phyloP scores from a whole-genome alignment of 2,797 vertebrate species.

The Pseudotriccus pelzelni region DNA sequence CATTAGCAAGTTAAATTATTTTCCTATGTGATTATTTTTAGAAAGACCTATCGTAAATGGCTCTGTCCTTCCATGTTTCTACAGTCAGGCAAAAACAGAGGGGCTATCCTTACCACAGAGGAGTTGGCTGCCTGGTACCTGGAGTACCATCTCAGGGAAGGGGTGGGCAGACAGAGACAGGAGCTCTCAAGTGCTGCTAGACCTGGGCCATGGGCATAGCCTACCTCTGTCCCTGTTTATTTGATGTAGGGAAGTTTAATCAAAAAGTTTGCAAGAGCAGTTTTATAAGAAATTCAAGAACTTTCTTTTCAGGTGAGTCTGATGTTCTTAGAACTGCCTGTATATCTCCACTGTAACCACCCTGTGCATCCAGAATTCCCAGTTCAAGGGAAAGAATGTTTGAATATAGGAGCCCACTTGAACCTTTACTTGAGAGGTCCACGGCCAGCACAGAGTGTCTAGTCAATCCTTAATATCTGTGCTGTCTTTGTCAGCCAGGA shows the following conservation, averaged over 20 bases:
- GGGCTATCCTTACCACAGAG: neutral
- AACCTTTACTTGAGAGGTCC: neutral
- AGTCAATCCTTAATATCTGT: neutral
- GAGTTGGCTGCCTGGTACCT: neutral
- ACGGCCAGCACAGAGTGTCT: neutral
- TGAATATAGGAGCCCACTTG: neutral
- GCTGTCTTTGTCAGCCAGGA: neutral
- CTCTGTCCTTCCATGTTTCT: neutral
- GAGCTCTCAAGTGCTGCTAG: neutral
- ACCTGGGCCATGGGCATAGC: neutral
- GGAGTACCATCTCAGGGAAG: neutral
- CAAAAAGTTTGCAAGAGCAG: neutral
- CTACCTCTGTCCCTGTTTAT: neutral
- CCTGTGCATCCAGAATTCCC: neutral
- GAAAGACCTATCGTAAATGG: neutral
- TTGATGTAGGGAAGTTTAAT: neutral
- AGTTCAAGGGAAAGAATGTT: neutral
- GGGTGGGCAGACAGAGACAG: neutral
- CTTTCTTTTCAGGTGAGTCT: neutral
- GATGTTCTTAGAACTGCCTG: neutral
- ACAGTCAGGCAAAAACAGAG: neutral
- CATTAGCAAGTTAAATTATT: conserved; percentile 1
- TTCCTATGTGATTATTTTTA: neutral
- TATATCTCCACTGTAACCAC: neutral
- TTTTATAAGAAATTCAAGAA: neutral